Conservation (phyloP, 1,140 invertebrate species). For the Drosophila prosaltans region DNA sequence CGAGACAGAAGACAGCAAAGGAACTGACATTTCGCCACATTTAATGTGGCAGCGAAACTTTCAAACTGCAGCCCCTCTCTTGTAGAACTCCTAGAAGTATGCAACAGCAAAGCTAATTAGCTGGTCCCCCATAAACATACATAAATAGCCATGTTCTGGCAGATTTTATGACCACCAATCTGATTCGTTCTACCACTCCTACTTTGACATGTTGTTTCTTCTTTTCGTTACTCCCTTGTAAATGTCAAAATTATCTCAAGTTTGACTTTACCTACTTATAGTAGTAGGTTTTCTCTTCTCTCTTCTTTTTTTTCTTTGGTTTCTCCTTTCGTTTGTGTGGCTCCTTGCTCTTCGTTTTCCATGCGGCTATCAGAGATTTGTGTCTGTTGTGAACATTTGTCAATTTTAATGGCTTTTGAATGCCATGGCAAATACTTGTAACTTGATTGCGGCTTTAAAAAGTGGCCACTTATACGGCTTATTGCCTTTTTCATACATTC, state of each 20-base stretch:
- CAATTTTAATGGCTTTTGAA: slow-evolving; percentile 73
- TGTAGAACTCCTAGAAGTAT: neutral
- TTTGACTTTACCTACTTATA: slow-evolving; percentile 1
- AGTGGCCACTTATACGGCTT: slow-evolving; percentile 78
- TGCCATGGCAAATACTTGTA: slow-evolving; percentile 39
- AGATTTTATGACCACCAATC: slow-evolving; percentile 23
- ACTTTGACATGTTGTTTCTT: neutral
- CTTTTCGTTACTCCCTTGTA: neutral
- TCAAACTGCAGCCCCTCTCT: slow-evolving; percentile 30
- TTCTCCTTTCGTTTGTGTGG: neutral
- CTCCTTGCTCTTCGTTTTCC: neutral
- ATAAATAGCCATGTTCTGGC: slow-evolving; percentile 45
- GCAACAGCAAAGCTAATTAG: slow-evolving; percentile 45
- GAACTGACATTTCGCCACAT: slow-evolving; percentile 33
- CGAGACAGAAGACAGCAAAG: neutral
- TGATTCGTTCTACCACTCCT: neutral
- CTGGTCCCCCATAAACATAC: slow-evolving; percentile 45
- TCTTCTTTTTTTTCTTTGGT: neutral
- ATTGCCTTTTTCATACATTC: slow-evolving; percentile 56
- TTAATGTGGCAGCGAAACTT: slow-evolving; percentile 46
- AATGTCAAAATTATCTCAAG: slow-evolving; percentile 21
- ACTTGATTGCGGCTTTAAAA: slow-evolving; percentile 48
- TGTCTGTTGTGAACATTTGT: slow-evolving; percentile 49
- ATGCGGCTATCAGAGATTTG: slow-evolving; percentile 25
- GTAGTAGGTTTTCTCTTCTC: neutral